Conservation (phyloP, 2,113 vertebrate species). For the Cynopterus brachyotis region DNA sequence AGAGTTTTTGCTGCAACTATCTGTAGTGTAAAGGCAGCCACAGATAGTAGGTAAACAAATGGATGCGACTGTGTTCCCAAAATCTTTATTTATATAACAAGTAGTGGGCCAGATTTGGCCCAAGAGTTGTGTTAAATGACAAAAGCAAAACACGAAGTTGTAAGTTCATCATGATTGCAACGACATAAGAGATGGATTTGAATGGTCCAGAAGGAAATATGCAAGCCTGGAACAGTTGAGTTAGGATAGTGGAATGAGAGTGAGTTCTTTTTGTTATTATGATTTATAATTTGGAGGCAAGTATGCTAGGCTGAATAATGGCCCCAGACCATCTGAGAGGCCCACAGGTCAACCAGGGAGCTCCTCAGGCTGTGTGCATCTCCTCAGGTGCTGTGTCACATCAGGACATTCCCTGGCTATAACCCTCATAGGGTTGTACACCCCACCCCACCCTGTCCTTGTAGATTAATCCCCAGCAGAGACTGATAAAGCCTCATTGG, state of each 20-base stretch:
- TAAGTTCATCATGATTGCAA: neutral
- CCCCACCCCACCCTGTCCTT: neutral
- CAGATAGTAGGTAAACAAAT: neutral
- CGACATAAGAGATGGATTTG: neutral
- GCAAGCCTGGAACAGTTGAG: neutral
- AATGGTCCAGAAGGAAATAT: neutral
- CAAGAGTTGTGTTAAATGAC: neutral
- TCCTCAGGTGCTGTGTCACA: neutral
- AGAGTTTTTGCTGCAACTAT: neutral
- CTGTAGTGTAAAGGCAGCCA: neutral
- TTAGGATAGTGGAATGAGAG: neutral
- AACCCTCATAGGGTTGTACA: no score
- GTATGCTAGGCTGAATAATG: no score
- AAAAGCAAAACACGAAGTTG: neutral
- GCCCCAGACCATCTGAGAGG: neutral
- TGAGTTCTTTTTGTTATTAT: neutral
- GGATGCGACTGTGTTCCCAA: neutral
- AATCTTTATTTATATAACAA: slow-evolving; percentile 49
- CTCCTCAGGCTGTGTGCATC: neutral
- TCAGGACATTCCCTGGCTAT: neutral
- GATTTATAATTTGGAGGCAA: no score
- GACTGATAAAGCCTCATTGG: neutral
- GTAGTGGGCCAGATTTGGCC: neutral
- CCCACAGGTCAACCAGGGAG: neutral
- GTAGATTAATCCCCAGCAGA: neutral